Evolutionary conservation across 1,140 invertebrate genomes (phyloP), one percentile per base, ranked within the genome.

Genomic region (Philaenus spumarius): DNA sequence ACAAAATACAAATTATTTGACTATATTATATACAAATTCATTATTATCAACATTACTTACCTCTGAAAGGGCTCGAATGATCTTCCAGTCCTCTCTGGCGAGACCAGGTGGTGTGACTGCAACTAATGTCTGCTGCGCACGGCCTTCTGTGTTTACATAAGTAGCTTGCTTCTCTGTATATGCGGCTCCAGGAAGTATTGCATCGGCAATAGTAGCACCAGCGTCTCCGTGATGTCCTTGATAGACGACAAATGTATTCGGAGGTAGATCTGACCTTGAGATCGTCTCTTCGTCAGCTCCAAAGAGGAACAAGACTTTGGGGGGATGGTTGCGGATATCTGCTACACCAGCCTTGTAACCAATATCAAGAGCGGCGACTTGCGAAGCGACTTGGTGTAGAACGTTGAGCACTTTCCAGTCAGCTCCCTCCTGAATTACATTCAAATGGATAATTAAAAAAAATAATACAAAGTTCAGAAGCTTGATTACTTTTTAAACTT

Each of bases 41-140:
- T n/a, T n/a, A n/a, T n/a, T n/a, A 54, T n/a, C n/a, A n/a, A n/a
- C n/a, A n/a, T n/a, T n/a, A 57, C 51, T 67, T 69, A 87, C 86
- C 76, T 93, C 88, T 15, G 87, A 86, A n/a, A 93, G 70, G 40
- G 89, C 90, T 71, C 93, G 75, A 63, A 99, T 86, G 60, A 99
- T 97, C 78, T 99, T 98, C 97, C 97, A 99, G 77, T 99, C 97
- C 64, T 94, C 91, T 57, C 95, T 81, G 1, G 94, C 95, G 74
- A 90, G 79, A 59, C 95, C 95, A 14, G 96, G 96, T 40, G 96
- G 90, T 22, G 89, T 85, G n/a, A 98, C 85, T 14, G 95, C 96
- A 2, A 84, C 78, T 40, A 87, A 77, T 1, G 94, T 95, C 77
- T 95, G 86, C 76, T 99, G 97, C n/a, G 95, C 82, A 55, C 97